Percentiles rank a stretch among this genome's conserved stretches.
These are phyloP conservation scores for Gyrodactylus salaris DNA, from an alignment of 1,140 invertebrate species.

Conservation along the genomic window DNA sequence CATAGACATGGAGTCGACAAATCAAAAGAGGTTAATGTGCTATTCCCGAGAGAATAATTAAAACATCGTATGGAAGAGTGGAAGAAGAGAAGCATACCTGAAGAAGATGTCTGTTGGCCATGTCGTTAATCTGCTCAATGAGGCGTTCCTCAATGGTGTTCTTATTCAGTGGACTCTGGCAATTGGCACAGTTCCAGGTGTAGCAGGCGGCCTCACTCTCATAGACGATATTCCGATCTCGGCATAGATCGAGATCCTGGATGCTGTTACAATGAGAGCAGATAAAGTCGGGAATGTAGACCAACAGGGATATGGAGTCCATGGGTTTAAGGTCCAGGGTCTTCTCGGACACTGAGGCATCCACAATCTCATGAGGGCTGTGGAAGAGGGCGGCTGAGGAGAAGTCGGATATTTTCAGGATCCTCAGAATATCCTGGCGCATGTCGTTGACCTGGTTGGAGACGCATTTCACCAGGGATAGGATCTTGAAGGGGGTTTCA, in stretches of 20 bases:
- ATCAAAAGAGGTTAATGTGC: no score
- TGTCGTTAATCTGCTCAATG: neutral
- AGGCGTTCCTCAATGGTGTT: neutral
- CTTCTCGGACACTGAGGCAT: neutral
- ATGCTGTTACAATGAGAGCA: neutral
- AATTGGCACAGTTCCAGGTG: neutral
- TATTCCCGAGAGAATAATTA: neutral
- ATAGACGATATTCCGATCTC: neutral
- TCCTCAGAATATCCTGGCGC: neutral
- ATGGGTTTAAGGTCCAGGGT: neutral
- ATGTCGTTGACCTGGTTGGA: neutral
- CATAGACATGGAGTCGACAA: no score
- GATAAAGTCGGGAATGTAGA: neutral
- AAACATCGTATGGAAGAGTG: neutral
- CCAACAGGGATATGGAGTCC: neutral
- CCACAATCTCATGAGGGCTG: neutral
- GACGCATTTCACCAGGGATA: neutral
- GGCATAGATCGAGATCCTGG: neutral
- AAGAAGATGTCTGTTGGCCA: neutral
- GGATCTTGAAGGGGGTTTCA: neutral
- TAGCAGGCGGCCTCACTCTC: neutral
- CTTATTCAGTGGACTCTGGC: neutral
- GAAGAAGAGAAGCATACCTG: neutral
- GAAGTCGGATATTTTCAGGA: neutral
- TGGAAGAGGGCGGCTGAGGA: neutral